A percentile compares a stretch with the other conserved stretches of the same genome.
Conservation (phyloP, 2,113 vertebrate genomes). For the Ivindomyrus marchei region DNA sequence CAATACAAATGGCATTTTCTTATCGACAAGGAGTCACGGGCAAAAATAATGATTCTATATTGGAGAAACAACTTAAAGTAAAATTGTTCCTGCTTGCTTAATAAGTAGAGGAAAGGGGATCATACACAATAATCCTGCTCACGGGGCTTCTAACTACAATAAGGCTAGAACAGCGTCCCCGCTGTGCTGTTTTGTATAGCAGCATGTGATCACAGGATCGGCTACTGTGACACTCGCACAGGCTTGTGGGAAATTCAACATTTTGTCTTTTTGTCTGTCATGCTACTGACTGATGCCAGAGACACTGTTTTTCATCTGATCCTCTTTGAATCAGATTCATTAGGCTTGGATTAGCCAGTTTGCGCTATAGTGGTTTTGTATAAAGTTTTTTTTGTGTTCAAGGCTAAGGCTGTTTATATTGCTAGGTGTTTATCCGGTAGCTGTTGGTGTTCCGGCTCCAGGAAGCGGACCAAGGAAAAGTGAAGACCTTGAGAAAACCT, state of each 20-base stretch:
- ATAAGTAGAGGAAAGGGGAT: background rate
- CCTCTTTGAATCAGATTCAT: background rate
- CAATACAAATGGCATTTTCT: background rate
- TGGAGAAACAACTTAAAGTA: background rate
- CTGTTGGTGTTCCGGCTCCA: background rate
- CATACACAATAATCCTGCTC: background rate
- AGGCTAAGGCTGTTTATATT: background rate
- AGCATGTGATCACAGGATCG: background rate
- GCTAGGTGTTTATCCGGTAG: background rate
- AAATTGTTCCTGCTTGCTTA: background rate
- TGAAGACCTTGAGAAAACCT: background rate
- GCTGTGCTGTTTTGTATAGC: background rate
- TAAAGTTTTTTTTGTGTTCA: background rate
- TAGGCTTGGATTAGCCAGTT: background rate
- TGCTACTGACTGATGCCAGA: background rate
- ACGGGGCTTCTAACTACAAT: background rate
- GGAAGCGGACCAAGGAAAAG: background rate
- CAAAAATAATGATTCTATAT: background rate
- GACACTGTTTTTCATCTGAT: background rate
- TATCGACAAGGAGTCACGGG: background rate
- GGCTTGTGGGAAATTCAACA: background rate
- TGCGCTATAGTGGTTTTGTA: background rate
- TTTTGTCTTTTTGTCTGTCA: background rate
- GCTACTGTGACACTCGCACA: background rate
- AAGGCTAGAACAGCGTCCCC: background rate